A percentile compares a stretch with the other conserved stretches of the same genome.
Evolutionary conservation across 2,888 invertebrate species (phyloP).

Genomic region (Anaspis maculata): DNA sequence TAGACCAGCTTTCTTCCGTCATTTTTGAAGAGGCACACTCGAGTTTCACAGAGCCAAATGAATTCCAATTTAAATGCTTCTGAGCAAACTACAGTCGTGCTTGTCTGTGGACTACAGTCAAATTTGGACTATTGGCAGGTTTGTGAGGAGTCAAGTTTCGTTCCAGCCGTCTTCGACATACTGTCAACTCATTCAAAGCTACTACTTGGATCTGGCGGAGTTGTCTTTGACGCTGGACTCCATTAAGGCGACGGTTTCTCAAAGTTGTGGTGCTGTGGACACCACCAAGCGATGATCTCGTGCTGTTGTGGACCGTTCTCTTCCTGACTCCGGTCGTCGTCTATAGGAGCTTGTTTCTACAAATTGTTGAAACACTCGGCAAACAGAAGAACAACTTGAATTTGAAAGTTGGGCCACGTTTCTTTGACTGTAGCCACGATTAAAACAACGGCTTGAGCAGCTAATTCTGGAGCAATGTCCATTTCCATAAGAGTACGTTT

Average conservation of each 20-base stretch:
- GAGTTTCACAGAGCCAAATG: too few relatives aligned
- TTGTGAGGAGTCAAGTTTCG: conserved; percentile 14
- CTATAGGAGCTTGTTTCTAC: background rate
- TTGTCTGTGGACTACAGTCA: conserved; percentile 18
- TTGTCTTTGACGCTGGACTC: conserved; percentile 7
- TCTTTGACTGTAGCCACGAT: too few relatives aligned
- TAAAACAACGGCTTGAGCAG: too few relatives aligned
- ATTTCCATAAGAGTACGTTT: background rate
- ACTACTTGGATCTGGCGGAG: conserved; percentile 15
- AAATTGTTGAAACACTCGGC: background rate
- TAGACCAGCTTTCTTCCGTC: conserved; percentile 2
- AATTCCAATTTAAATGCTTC: conserved; percentile 20
- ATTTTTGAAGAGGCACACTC: conserved; percentile 13
- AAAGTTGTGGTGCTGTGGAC: background rate
- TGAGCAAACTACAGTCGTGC: conserved; percentile 18
- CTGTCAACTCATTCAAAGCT: conserved; percentile 20
- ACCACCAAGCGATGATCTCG: conserved; percentile 4
- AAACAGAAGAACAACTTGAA: too few relatives aligned
- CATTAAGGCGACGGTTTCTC: conserved; percentile 1
- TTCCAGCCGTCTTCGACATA: conserved; percentile 19
- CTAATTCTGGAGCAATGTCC: background rate
- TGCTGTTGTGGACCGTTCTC: background rate
- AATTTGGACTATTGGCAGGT: conserved; percentile 18
- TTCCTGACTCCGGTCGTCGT: conserved; percentile 1
- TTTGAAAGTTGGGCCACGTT: too few relatives aligned